Conservation (phyloP, 2,797 vertebrate genomes). For the Tokudaia muenninki region DNA sequence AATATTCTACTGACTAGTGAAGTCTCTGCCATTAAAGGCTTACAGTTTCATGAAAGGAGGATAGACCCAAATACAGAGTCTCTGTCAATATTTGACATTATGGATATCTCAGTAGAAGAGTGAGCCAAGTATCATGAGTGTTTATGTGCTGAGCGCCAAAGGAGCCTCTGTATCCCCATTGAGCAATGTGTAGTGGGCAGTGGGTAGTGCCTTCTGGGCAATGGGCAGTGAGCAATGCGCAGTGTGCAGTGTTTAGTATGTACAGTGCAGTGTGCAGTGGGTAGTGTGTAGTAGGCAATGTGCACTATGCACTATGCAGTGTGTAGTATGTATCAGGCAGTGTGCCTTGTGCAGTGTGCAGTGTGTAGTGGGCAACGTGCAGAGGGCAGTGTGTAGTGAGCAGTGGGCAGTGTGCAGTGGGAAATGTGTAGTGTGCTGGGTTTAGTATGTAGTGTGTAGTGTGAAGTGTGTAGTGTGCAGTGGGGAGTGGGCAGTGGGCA, state of each 20-base stretch:
- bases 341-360: background rate
- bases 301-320: too few relatives aligned
- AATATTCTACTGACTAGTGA: background rate
- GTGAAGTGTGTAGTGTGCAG: background rate
- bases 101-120: background rate
- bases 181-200: background rate
- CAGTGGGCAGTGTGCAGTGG: background rate
- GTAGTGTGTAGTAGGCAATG: too few relatives aligned
- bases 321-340: too few relatives aligned
- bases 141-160: background rate
- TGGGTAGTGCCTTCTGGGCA: too few relatives aligned
- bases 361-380: rapidly evolving
- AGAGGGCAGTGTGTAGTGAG: background rate
- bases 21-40: background rate
- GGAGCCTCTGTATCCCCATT: background rate
- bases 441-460: background rate
- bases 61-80: background rate
- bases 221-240: background rate
- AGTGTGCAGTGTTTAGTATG: too few relatives aligned
- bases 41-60: background rate
- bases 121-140: background rate
- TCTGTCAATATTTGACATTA: background rate
- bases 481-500: background rate
- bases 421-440: too few relatives aligned
- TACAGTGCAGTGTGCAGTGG: too few relatives aligned